phyloP scores from a whole-genome alignment of 1,140 invertebrate genomes.

The Metopolophium dirhodum region DNA sequence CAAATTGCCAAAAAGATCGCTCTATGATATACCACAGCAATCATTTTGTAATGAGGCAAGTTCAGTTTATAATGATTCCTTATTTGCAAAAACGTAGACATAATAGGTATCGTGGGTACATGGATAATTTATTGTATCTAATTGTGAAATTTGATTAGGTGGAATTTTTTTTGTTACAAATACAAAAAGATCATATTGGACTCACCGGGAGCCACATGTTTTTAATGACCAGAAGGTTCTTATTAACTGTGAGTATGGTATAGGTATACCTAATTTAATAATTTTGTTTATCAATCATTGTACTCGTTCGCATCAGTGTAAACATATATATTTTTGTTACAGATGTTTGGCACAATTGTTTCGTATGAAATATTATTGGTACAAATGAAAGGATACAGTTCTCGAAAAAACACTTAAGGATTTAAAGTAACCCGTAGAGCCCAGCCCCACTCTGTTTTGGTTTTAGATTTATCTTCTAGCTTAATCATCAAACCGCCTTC shows the following conservation, averaged over 20 bases:
- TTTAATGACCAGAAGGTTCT: slow-evolving; percentile 58
- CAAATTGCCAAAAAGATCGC: slow-evolving; percentile 42
- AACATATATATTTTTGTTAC: slow-evolving; percentile 34
- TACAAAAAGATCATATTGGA: slow-evolving; percentile 51
- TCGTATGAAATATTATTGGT: slow-evolving; percentile 58
- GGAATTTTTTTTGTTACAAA: slow-evolving; percentile 57
- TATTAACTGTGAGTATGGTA: slow-evolving; percentile 57
- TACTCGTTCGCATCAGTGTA: neutral
- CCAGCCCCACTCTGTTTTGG: slow-evolving; percentile 19
- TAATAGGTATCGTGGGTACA: neutral
- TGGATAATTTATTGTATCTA: neutral
- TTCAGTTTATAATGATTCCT: neutral
- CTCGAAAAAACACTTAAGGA: slow-evolving; percentile 40
- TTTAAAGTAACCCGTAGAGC: neutral
- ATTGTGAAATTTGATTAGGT: slow-evolving; percentile 34
- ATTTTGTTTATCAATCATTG: neutral
- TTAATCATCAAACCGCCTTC: slow-evolving; percentile 36
- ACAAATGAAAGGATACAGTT: slow-evolving; percentile 57
- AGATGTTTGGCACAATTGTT: slow-evolving; percentile 58
- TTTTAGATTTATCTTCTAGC: slow-evolving; percentile 32
- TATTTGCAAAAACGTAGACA: neutral
- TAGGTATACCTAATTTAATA: neutral
- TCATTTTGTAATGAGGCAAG: slow-evolving; percentile 58
- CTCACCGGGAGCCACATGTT: slow-evolving; percentile 59
- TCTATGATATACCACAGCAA: slow-evolving; percentile 51